Conservation (phyloP, 2,797 vertebrate genomes). For the Myotis planiceps region DNA sequence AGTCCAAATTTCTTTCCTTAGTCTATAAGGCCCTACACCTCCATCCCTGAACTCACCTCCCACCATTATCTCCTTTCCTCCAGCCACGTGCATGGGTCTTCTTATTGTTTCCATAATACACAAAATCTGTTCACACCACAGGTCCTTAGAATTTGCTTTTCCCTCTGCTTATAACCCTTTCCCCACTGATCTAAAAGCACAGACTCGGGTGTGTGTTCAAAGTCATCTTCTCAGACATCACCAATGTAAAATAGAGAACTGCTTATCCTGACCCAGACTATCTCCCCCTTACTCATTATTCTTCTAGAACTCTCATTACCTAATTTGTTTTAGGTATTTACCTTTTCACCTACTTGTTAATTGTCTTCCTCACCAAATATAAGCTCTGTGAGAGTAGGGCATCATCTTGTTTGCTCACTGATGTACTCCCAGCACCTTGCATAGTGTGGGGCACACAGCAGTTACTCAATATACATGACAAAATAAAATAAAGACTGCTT, state of each 20-base stretch:
- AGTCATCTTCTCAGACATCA: neutral
- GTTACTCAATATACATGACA: neutral
- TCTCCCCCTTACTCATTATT: neutral
- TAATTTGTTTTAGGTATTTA: neutral
- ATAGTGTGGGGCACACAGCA: rapidly evolving
- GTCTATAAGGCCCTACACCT: neutral
- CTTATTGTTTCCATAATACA: neutral
- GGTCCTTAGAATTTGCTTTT: neutral
- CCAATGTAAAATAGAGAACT: neutral
- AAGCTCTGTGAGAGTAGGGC: neutral
- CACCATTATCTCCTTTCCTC: neutral
- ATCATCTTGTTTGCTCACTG: neutral
- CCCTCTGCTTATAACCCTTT: neutral
- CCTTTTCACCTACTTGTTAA: neutral
- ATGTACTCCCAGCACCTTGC: neutral
- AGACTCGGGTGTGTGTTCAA: neutral
- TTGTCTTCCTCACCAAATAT: neutral
- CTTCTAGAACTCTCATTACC: neutral
- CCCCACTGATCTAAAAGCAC: neutral
- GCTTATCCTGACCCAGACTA: neutral
- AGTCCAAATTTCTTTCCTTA: neutral
- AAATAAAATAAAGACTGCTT: neutral
- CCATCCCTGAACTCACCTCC: neutral
- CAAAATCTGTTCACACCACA: neutral
- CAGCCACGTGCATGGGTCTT: neutral